Percentiles rank a stretch among this genome's conserved stretches.
phyloP scores from a whole-genome alignment of 2,113 vertebrate species.

The Cyprinus carpio region DNA sequence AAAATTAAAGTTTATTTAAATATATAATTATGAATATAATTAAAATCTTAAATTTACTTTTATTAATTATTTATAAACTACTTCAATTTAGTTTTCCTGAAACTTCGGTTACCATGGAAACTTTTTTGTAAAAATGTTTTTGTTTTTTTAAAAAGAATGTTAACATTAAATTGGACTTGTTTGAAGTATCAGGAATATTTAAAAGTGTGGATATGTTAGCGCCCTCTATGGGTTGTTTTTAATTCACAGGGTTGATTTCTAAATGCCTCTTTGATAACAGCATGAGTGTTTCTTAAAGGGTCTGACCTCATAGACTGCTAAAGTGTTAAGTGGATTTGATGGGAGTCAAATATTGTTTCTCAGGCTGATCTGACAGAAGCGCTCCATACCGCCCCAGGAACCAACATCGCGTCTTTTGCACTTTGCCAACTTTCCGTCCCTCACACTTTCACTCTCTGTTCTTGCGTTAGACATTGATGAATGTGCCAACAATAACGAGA shows the following conservation, averaged over 20 bases:
- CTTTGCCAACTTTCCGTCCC: background rate
- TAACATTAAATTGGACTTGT: background rate
- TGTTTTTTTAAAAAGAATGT: no score
- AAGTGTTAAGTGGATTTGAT: background rate
- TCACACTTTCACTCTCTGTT: slow-evolving; percentile 9
- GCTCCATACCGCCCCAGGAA: background rate
- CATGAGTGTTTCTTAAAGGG: background rate
- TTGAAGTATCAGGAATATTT: background rate
- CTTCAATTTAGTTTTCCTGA: no score
- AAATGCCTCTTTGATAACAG: background rate
- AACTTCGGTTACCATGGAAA: no score
- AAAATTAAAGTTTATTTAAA: no score
- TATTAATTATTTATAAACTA: no score
- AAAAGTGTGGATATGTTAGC: background rate
- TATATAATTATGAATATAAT: no score
- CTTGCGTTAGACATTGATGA: slow-evolving; percentile 85
- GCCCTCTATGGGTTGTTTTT: background rate
- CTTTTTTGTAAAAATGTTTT: no score
- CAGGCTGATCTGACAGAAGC: background rate
- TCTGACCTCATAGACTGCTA: background rate
- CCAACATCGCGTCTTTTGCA: background rate
- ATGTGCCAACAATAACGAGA: slow-evolving; percentile 81
- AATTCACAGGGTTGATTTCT: background rate
- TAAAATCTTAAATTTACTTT: no score
- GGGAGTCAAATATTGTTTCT: slow-evolving; percentile 15